Base-by-base conservation (phyloP, 2,113 vertebrate species). In the Urocolius indicus region DNA sequence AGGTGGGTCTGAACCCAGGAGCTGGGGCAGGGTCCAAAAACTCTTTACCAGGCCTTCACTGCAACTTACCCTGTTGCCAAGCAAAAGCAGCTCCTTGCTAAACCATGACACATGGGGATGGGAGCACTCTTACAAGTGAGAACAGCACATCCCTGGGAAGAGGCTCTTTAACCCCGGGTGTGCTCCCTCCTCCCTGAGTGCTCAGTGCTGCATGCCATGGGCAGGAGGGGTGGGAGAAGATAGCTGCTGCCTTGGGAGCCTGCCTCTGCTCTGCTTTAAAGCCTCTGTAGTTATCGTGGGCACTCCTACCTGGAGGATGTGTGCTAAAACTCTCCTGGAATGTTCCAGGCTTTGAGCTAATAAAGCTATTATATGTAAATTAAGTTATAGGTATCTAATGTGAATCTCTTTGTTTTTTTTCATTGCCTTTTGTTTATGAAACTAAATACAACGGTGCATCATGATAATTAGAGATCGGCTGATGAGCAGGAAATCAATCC, bases 271-370 rank as follows among this genome's bases (percentile, higher is more conserved):
- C 13, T 73, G 20, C 34, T 29, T 22, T 43, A 52, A 82, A 69
- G 32, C 27, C 6, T 2, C 22, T 1, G 0, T 8, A 17, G 72
- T 19, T 75, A 23, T 26, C 2, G 0, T 13, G 26, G 62, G 41
- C 0, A 0, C 45, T 69, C 2, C 0, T 29, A 36, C 26, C 69
- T 65, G 1, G 1, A 55, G 27, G 27, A 65, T 5, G 13, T 32
- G 20, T 30, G 55, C 23, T 61, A n/a, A 84, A 95, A 57, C 13
- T 82, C 55, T 52, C n/a, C 59, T 73, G 86, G 87, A 93, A 95
- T 21, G 8, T 94, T 97, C 89, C 66, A 93, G 94, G 41, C 79
- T 84, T 87, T 65, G 52, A 86, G 66, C 26, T 89, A 84, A 93
- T 92, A 89, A 93, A 92, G 52, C 77, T 77, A 26, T 79, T 81